A percentile compares a stretch with the other conserved stretches of the same genome.
phyloP scores from a whole-genome alignment of 2,888 invertebrate species.

The Thera britannica region DNA sequence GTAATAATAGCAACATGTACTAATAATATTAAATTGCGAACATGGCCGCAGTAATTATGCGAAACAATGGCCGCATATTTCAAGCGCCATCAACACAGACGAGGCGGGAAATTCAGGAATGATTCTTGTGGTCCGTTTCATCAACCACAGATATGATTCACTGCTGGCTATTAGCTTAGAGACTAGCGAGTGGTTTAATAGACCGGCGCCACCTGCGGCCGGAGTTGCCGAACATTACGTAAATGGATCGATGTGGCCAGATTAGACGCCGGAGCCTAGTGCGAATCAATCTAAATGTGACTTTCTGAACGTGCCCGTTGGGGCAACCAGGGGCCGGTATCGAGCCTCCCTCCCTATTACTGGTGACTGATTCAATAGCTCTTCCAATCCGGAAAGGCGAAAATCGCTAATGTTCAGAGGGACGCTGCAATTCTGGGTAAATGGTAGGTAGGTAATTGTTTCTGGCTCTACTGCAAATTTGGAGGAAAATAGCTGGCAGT shows the following conservation, averaged over 20 bases:
- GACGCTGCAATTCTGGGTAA: constrained; percentile 19
- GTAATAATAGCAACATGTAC: constrained; percentile 25
- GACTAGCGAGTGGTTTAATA: constrained; percentile 56
- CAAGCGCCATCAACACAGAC: constrained; percentile 40
- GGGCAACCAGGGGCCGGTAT: constrained; percentile 26
- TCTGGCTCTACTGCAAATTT: constrained; percentile 12
- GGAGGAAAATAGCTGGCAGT: not conserved
- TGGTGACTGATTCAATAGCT: constrained; percentile 36
- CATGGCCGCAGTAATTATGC: constrained; percentile 27
- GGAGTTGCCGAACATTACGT: constrained; percentile 65
- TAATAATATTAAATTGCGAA: constrained; percentile 30
- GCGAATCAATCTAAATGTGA: constrained; percentile 44
- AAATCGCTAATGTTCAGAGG: constrained; percentile 27
- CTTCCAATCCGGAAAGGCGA: constrained; percentile 28
- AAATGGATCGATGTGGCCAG: constrained; percentile 61
- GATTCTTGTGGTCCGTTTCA: constrained; percentile 51
- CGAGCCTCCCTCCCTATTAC: constrained; percentile 36
- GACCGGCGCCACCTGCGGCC: constrained; percentile 54
- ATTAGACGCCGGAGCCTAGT: constrained; percentile 47
- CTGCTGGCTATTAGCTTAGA: constrained; percentile 59
- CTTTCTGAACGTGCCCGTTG: constrained; percentile 38
- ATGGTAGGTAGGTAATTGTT: constrained; percentile 13
- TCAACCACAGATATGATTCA: constrained; percentile 59
- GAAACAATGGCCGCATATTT: constrained; percentile 31
- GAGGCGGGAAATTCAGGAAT: constrained; percentile 43